phyloP scores from a whole-genome alignment of 2,888 invertebrate genomes.

The Baccha elongata region DNA sequence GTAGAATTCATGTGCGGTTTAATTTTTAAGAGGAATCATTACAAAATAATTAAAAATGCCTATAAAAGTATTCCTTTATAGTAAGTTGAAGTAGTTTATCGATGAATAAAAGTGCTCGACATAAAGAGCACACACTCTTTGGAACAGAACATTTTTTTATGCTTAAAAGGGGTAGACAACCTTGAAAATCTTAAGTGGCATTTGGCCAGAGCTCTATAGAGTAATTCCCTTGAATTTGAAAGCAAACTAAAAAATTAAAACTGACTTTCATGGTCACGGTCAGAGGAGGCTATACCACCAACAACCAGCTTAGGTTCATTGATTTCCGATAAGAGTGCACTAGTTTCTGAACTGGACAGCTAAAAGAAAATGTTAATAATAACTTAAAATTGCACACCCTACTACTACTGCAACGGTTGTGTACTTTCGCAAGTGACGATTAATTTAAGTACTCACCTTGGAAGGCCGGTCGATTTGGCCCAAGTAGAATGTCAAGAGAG shows the following conservation, averaged over 20 bases:
- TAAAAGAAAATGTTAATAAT: constrained; percentile 47
- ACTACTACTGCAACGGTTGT: constrained; percentile 39
- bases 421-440: constrained; percentile 24
- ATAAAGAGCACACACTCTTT: constrained; percentile 22
- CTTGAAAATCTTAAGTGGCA: constrained; percentile 33
- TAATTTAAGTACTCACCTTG: constrained; percentile 83
- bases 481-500: constrained; percentile 92
- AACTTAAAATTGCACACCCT: constrained; percentile 53
- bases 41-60: background rate
- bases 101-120: constrained; percentile 9
- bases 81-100: background rate
- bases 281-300: constrained; percentile 23
- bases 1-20: background rate
- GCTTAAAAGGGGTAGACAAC: constrained; percentile 22
- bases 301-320: constrained; percentile 46
- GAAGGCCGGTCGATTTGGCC: constrained; percentile 89
- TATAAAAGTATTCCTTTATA: background rate
- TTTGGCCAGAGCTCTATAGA: constrained; percentile 51
- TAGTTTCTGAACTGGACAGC: background rate
- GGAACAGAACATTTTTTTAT: background rate
- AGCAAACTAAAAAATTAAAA: constrained; percentile 15
- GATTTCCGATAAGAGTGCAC: constrained; percentile 59
- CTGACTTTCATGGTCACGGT: constrained; percentile 49
- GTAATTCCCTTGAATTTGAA: constrained; percentile 61
- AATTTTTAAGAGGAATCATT: background rate